Evolutionary conservation across 2,888 invertebrate species (phyloP).

Genomic region (Glyphotaelius pellucidus): DNA sequence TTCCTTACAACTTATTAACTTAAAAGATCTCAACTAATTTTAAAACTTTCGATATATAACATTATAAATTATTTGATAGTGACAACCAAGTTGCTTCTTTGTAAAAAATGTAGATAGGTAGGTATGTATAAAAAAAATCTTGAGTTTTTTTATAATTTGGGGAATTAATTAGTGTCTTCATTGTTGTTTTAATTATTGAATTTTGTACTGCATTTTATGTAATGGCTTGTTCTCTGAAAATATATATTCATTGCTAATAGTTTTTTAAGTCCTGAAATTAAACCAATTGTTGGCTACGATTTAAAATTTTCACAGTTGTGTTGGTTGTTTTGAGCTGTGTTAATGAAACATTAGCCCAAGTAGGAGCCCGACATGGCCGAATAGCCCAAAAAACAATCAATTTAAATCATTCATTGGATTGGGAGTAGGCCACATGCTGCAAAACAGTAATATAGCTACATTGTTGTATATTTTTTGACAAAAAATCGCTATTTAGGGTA

Average conservation of each 20-base stretch:
- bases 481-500: not conserved
- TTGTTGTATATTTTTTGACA: not conserved
- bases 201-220: not conserved
- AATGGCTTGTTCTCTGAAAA: not conserved
- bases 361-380: not conserved
- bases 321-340: not conserved
- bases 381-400: not conserved
- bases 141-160: not conserved
- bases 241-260: not conserved
- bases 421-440: not conserved
- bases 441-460: not conserved
- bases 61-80: constrained; percentile 7
- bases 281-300: not conserved
- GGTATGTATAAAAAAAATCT: not conserved
- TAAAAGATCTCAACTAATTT: constrained; percentile 20
- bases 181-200: not conserved
- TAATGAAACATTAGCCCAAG: not conserved
- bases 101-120: constrained; percentile 2
- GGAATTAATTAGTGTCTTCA: not conserved
- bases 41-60: not conserved
- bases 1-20: not conserved
- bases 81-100: constrained; percentile 11
- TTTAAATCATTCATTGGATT: not conserved
- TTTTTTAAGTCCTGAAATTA: not conserved
- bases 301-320: not conserved